phyloP scores from a whole-genome alignment of 2,888 invertebrate species.

The Acrobeloides nanus region DNA sequence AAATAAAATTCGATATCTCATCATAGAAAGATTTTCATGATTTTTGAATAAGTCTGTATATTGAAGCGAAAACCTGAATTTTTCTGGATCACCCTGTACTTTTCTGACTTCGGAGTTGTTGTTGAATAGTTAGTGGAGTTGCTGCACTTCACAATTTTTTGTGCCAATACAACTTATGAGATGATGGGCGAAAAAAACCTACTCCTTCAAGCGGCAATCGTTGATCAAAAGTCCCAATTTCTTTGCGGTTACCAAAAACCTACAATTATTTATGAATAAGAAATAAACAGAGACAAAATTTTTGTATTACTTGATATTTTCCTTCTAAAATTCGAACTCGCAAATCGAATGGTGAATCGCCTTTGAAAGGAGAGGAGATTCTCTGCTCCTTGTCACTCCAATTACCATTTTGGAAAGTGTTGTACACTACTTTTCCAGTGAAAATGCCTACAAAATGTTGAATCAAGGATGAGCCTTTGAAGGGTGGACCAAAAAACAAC shows the following conservation, averaged over 20 bases:
- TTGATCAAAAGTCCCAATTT: constrained; percentile 50
- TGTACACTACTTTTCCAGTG: constrained; percentile 48
- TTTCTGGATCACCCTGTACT: neutral
- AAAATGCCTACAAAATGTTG: constrained; percentile 23
- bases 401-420: constrained; percentile 43
- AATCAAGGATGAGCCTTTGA: neutral
- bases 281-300: neutral
- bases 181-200: constrained; percentile 17
- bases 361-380: constrained; percentile 47
- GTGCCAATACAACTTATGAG: too few species aligned
- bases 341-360: constrained; percentile 45
- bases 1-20: too few species aligned
- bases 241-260: constrained; percentile 49
- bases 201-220: constrained; percentile 44
- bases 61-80: too few species aligned
- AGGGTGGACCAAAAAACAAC: too few species aligned
- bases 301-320: constrained; percentile 35
- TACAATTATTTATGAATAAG: constrained; percentile 10
- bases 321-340: constrained; percentile 46
- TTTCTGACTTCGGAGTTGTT: neutral
- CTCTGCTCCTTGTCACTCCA: constrained; percentile 50
- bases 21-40: too few species aligned
- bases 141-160: too few species aligned
- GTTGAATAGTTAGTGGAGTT: too few species aligned
- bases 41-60: too few species aligned